Base-by-base conservation (phyloP, 1,140 invertebrate genomes). In the Lepidostoma basale region DNA sequence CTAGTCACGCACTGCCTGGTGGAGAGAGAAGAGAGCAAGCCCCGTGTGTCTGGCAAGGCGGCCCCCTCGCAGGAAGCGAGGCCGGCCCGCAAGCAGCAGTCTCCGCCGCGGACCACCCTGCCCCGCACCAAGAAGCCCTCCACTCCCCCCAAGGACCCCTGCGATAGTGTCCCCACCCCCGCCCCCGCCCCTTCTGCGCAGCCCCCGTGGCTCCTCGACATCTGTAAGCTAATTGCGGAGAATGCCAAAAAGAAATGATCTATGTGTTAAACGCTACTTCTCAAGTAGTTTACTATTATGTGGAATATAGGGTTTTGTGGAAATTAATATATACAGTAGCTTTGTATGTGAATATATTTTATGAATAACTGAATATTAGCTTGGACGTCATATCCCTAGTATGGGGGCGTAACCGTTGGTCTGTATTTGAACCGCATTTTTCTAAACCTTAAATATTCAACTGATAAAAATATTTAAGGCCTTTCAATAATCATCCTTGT, bases 221-320 rank as follows among this genome's bases (percentile, higher is more conserved):
- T 73, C 25, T 73, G 71, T 39, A 73, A 73, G 47, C 52, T 73
- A 18, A 69, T 73, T 36, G 36, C 71, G 16, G 71, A 73, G 68
- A 73, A 67, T 67, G 58, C 71, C 67, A 73, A 73, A 64, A 73
- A 73, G 64, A 73, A 73, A 73, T 73, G 67, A 73, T 52, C 56
- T 69, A 23, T 18, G 22, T 62, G 36, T 56, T 56, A 10, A 18
- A 22, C 12, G 6, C 44, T 42, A 60, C 54, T 60, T 16, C 25
- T 6, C 5, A 40, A 56, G 52, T 56, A 56, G 52, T n/a, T 22
- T 12, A 23, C 28, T 33, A 56, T 30, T 28, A 6, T 56, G 52
- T 56, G 52, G 52, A 56, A 28, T 56, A 60, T 56, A 56, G 52
- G 52, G 52, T 56, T 54, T 33, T 56, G 36, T 56, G 16, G 28